Conservation (phyloP, 35 echinoderm and acorn worm species). For the Acanthaster planci region DNA sequence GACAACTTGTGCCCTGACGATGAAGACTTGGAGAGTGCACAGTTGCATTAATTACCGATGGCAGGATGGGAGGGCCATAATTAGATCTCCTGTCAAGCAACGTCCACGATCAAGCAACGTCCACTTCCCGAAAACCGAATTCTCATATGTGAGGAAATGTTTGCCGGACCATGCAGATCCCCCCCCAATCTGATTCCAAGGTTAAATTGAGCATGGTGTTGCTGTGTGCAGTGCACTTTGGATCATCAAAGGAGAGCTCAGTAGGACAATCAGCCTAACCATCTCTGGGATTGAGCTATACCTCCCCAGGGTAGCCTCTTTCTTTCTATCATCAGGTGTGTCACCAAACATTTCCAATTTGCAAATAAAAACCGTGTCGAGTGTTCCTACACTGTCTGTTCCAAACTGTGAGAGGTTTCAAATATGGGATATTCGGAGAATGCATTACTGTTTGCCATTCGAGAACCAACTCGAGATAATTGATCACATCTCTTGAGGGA, state of each 20-base stretch:
- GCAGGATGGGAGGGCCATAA: neutral
- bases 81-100: conserved; percentile 1
- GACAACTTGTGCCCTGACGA: neutral
- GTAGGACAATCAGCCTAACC: neutral
- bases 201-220: conserved; percentile 16
- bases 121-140: neutral
- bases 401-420: too few species aligned
- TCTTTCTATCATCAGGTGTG: neutral
- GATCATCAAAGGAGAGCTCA: conserved; percentile 3
- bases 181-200: neutral
- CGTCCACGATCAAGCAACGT: neutral
- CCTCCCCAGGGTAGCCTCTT: neutral
- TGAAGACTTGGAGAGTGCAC: neutral
- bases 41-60: neutral
- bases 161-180: neutral
- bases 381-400: too few species aligned
- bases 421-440: too few species aligned
- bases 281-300: neutral
- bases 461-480: too few species aligned
- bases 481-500: too few species aligned
- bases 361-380: too few species aligned
- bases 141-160: neutral
- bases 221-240: neutral
- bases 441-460: too few species aligned
- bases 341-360: too few species aligned